These are phyloP conservation scores for Casuarius casuarius DNA, from an alignment of 2,113 vertebrate genomes.

Conservation along the genomic window DNA sequence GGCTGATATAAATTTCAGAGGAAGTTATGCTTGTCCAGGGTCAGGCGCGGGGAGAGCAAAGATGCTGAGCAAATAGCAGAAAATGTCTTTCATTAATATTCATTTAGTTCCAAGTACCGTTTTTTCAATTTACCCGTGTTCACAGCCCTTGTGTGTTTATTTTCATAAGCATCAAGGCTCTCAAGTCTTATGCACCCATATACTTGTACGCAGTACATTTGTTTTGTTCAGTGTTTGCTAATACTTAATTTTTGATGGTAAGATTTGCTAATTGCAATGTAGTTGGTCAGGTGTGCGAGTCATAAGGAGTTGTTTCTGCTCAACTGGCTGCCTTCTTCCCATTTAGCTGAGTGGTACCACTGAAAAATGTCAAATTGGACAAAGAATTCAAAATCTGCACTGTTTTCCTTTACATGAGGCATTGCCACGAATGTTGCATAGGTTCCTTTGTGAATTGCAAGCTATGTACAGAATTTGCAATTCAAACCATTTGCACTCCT, in stretches of 20 bases:
- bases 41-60: slow-evolving; percentile 11
- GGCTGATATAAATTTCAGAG: slow-evolving; percentile 22
- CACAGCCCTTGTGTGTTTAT: background rate
- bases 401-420: background rate
- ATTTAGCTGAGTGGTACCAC: fast-evolving
- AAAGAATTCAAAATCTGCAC: background rate
- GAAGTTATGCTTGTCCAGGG: background rate
- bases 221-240: background rate
- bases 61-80: slow-evolving; percentile 50
- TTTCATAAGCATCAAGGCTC: background rate
- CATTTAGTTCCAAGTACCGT: background rate
- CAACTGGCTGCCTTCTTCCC: background rate
- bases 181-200: background rate
- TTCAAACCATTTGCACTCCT: background rate
- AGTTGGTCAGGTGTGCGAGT: background rate
- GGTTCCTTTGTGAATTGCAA: background rate
- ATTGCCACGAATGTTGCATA: fast-evolving
- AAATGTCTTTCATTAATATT: slow-evolving; percentile 56
- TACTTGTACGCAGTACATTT: background rate
- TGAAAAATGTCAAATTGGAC: background rate
- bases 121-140: background rate
- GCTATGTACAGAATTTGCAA: fast-evolving
- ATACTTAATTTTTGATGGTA: background rate
- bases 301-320: background rate
- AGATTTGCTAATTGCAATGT: background rate